phyloP scores from a whole-genome alignment of 2,113 vertebrate genomes.

The Channa argus region DNA sequence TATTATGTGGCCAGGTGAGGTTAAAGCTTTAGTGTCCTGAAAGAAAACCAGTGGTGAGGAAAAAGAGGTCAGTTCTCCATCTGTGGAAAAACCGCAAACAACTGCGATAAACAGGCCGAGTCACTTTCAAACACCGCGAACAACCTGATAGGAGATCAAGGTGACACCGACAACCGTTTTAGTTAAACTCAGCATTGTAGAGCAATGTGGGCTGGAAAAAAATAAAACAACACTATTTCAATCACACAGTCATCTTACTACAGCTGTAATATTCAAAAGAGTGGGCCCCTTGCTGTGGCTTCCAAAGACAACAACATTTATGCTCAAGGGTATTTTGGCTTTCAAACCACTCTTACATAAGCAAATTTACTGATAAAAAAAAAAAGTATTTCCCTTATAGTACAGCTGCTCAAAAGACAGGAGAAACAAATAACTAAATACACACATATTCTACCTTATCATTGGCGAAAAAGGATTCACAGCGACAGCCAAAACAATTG shows the following conservation, averaged over 20 bases:
- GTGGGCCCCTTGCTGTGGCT: rapidly evolving
- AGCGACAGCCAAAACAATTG: neutral
- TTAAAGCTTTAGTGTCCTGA: neutral
- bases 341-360: neutral
- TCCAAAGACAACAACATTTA: neutral
- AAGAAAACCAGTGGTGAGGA: neutral
- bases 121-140: conserved; percentile 7
- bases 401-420: no score
- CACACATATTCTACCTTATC: no score
- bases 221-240: neutral
- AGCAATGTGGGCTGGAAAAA: neutral
- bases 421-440: no score
- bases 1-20: neutral
- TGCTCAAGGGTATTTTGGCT: neutral
- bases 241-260: neutral
- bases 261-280: neutral
- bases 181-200: neutral
- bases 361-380: neutral
- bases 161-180: conserved; percentile 12
- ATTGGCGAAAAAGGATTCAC: neutral
- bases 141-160: conserved; percentile 58
- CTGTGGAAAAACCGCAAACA: conserved; percentile 54
- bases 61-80: conserved; percentile 57
- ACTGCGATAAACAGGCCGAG: conserved; percentile 26
- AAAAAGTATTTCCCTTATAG: no score